Evolutionary conservation across 2,888 invertebrate species (phyloP).

Genomic region (Drosophila borealis): DNA sequence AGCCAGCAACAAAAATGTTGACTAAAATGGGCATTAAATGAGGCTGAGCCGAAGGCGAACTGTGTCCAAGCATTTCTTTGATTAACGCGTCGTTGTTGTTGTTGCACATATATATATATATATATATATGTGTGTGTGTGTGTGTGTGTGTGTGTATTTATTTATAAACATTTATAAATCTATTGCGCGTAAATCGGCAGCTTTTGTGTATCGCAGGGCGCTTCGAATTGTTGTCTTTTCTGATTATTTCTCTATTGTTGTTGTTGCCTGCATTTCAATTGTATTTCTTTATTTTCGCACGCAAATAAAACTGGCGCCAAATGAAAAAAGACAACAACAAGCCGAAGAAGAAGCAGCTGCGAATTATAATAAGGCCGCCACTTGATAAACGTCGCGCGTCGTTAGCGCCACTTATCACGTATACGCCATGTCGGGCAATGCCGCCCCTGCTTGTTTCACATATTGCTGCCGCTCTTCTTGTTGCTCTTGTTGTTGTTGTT

Average conservation of each 20-base stretch:
- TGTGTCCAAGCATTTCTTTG: slow-evolving; percentile 19
- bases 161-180: slow-evolving; percentile 45
- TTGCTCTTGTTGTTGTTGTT: neutral
- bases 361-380: slow-evolving; percentile 62
- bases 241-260: slow-evolving; percentile 40
- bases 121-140: neutral
- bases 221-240: slow-evolving; percentile 36
- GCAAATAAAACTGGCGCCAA: slow-evolving; percentile 80
- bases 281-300: slow-evolving; percentile 70
- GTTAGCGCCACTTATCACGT: slow-evolving; percentile 80
- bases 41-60: neutral
- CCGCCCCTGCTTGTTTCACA: slow-evolving; percentile 41
- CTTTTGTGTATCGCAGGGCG: slow-evolving; percentile 34
- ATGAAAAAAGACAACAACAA: slow-evolving; percentile 43
- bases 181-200: slow-evolving; percentile 54
- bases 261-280: slow-evolving; percentile 62
- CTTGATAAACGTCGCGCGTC: slow-evolving; percentile 80
- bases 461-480: neutral
- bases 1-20: slow-evolving; percentile 1
- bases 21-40: slow-evolving; percentile 29
- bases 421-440: slow-evolving; percentile 75
- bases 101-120: slow-evolving; percentile 8
- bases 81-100: slow-evolving; percentile 12
- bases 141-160: neutral
- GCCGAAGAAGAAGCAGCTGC: neutral